Conservation (phyloP, 2,113 vertebrate genomes). For the Epinephelus cyanopodus region DNA sequence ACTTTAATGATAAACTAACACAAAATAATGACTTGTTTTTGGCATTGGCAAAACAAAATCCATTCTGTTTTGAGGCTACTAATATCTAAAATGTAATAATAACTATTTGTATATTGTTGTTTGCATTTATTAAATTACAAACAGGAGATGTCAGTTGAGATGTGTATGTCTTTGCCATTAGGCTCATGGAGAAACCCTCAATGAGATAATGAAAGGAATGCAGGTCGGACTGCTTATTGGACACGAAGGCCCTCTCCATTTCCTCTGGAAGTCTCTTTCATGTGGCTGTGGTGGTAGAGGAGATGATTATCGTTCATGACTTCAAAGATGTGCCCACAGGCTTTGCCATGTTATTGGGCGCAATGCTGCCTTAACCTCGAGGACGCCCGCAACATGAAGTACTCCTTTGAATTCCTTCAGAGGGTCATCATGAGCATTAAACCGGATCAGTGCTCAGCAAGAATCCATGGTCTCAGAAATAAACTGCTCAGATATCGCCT, state of each 20-base stretch:
- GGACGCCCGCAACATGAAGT: neutral
- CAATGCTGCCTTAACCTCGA: neutral
- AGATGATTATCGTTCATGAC: neutral
- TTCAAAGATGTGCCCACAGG: neutral
- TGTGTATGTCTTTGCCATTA: neutral
- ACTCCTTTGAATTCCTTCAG: conserved; percentile 5
- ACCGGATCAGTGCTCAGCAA: neutral
- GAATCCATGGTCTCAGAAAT: neutral
- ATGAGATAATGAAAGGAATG: neutral
- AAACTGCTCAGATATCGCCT: neutral
- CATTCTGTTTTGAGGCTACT: too few species aligned
- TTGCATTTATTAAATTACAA: too few species aligned
- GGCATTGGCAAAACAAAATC: too few species aligned
- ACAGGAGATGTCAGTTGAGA: neutral
- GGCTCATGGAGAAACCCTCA: neutral
- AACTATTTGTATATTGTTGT: too few species aligned
- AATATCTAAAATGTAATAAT: too few species aligned
- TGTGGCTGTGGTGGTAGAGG: neutral
- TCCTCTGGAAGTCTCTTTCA: neutral
- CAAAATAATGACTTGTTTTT: too few species aligned
- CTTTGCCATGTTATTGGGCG: neutral
- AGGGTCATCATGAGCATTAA: neutral
- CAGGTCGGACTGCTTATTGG: neutral
- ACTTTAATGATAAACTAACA: too few species aligned
- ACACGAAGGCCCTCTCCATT: neutral